Evolutionary conservation across 2,888 invertebrate genomes (phyloP), one percentile per base, ranked within the genome.

Genomic region (Tachina grossa): DNA sequence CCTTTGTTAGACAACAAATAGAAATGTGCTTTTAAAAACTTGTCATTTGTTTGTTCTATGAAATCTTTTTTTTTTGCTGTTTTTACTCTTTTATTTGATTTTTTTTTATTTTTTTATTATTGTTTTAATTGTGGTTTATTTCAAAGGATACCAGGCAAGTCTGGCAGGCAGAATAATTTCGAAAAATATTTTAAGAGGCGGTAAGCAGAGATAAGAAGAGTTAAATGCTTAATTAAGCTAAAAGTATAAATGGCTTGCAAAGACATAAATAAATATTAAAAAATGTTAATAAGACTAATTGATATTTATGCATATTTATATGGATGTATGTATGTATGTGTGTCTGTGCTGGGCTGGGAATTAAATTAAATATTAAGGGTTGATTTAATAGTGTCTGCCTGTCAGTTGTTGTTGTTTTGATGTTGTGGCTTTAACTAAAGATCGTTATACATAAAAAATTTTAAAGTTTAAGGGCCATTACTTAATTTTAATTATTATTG

Each of bases 191-290:
- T 61, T 43, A 72, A 85, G n/a, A 68, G 71, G 79, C 79, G 72
- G 83, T 76, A 51, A 68, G 53, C 22, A 68, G 61, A 74, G 65
- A 66, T 80, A 85, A 75, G 61, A 85, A 65, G 61, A 83, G 75
- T 80, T 85, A 85, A 85, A 83, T 83, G 80, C 83, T 79, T 85
- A 85, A 85, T 85, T 85, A 72, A 68, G 77, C 83, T 66, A 83
- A 72, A 78, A 72, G 53, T 72, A 49, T 51, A 71, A 83, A 53
- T 72, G 72, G 59, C 51, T 72, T 43, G 75, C 43, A 57, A 39
- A 53, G 31, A 39, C 9, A 59, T 68, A 49, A 49, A 55, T 45
- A 57, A 49, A 72, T 72, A 47, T 63, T 31, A 16, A 43, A 51
- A 57, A 76, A 82, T 41, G 31, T 63, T 63, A 71, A 71, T 76